These are phyloP conservation scores for Hippocampus guttulatus DNA, from an alignment of 2,113 vertebrate species.

Conservation along the genomic window DNA sequence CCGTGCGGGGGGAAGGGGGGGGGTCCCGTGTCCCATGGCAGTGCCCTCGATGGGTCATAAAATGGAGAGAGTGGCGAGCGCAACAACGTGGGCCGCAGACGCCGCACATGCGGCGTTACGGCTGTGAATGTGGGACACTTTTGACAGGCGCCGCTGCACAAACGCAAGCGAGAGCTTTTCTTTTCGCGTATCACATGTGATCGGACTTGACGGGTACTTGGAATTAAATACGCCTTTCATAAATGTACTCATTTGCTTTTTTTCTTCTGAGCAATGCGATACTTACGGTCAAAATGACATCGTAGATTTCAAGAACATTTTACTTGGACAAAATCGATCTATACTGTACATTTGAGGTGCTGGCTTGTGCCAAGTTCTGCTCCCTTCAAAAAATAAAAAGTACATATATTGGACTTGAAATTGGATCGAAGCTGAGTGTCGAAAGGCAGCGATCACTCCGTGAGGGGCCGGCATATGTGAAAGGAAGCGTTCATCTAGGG, in stretches of 20 bases:
- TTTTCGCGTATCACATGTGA: conserved; percentile 35
- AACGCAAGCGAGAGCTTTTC: conserved; percentile 15
- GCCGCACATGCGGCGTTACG: conserved; percentile 16
- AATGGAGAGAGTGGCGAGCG: conserved; percentile 4
- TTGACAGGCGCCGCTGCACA: conserved; percentile 40
- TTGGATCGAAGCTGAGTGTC: not conserved
- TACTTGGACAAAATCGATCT: not conserved
- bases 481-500: no score
- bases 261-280: conserved; percentile 25
- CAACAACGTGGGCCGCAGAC: conserved; percentile 31
- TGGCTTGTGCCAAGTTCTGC: not conserved
- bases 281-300: conserved; percentile 26
- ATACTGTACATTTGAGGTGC: not conserved
- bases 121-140: conserved; percentile 18
- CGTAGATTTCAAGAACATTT: not conserved
- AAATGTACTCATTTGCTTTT: conserved; percentile 19
- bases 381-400: not conserved
- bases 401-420: not conserved
- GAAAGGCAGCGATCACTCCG: no score
- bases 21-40: conserved; percentile 33
- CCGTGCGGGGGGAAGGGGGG: not conserved
- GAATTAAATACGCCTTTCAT: conserved; percentile 37
- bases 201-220: conserved; percentile 43
- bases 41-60: conserved; percentile 19
- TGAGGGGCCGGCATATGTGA: no score